Conservation (phyloP, 2,113 vertebrate species). For the Chauna torquata region DNA sequence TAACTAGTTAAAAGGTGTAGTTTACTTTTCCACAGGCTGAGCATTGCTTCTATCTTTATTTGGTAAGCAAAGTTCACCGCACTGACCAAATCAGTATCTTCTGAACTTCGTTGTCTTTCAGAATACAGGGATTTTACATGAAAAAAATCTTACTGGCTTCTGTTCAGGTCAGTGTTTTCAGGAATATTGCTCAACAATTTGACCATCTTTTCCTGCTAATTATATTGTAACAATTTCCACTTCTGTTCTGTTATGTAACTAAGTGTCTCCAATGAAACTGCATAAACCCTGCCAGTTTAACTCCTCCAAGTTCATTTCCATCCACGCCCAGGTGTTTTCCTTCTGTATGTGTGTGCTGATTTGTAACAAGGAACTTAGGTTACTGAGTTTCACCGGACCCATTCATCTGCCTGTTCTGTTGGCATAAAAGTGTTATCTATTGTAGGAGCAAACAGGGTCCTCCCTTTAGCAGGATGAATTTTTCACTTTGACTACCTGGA, state of each 20-base stretch:
- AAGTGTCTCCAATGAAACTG: not conserved
- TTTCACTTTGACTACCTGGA: rapidly evolving
- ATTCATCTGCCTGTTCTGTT: not conserved
- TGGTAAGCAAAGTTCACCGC: not conserved
- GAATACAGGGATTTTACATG: not conserved
- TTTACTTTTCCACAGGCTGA: not conserved
- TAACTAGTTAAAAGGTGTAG: not conserved
- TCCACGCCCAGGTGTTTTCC: not conserved
- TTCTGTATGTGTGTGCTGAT: not conserved
- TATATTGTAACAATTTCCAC: not conserved
- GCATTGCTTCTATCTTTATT: not conserved
- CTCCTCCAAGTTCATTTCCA: not conserved
- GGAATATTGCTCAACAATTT: not conserved
- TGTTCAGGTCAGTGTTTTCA: not conserved
- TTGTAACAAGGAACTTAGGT: not conserved
- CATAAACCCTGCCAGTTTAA: not conserved
- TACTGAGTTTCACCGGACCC: not conserved
- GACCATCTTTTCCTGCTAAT: not conserved
- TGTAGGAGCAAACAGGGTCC: rapidly evolving
- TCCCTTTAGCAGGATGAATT: not conserved
- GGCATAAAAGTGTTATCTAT: not conserved
- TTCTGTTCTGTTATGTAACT: not conserved
- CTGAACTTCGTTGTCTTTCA: not conserved
- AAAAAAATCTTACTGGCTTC: not conserved
- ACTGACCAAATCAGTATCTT: not conserved